These are phyloP conservation scores for Dryomyza anilis DNA, from an alignment of 2,888 invertebrate genomes.

Conservation along the genomic window DNA sequence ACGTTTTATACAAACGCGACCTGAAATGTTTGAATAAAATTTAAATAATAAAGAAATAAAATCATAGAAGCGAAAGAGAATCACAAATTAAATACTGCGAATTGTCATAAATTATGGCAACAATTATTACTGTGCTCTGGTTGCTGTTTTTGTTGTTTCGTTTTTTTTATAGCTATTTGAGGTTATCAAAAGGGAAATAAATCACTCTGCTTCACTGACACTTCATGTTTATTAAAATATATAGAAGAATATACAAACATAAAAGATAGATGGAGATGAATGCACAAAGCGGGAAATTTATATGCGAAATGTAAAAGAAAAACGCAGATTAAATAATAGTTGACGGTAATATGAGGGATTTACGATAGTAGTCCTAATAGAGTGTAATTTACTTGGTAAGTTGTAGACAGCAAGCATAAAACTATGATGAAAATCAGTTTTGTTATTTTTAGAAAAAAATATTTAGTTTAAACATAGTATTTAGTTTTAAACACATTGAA, in stretches of 20 bases:
- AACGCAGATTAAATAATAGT: not conserved
- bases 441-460: too few species aligned
- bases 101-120: constrained; percentile 28
- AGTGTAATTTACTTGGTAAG: too few species aligned
- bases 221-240: not conserved
- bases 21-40: constrained; percentile 43
- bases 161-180: constrained; percentile 18
- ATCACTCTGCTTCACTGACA: constrained; percentile 32
- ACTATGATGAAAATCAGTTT: too few species aligned
- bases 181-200: constrained; percentile 32
- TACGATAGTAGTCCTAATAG: not conserved
- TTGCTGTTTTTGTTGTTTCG: not conserved
- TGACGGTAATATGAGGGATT: not conserved
- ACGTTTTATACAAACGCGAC: constrained; percentile 21
- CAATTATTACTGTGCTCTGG: constrained; percentile 16
- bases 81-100: constrained; percentile 16
- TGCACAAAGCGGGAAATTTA: not conserved
- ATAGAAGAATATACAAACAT: not conserved
- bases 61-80: constrained; percentile 13
- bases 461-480: too few species aligned
- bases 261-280: not conserved
- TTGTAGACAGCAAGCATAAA: too few species aligned
- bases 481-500: too few species aligned
- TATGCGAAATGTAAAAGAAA: not conserved
- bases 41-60: constrained; percentile 11